Percentiles rank a stretch among this genome's conserved stretches.
These are phyloP conservation scores for Leptinotarsa juncta DNA, from an alignment of 2,888 invertebrate genomes.

Conservation along the genomic window DNA sequence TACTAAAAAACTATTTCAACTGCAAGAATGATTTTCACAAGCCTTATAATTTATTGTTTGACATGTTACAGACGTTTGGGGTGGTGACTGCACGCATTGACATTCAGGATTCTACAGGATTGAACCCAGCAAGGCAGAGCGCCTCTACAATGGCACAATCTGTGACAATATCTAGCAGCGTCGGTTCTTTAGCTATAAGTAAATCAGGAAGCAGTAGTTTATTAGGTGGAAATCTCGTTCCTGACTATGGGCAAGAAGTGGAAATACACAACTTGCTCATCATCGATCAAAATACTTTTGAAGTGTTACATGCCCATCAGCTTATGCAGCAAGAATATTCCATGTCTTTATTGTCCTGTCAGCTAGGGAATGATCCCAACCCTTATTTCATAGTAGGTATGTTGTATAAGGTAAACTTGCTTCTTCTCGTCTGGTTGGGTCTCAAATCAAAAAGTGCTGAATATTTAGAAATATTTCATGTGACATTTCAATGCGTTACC, in stretches of 20 bases:
- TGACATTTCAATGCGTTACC: too few relatives aligned
- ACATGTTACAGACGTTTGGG: conserved; percentile 82
- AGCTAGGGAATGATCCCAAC: conserved; percentile 89
- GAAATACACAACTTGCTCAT: conserved; percentile 91
- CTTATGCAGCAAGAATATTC: conserved; percentile 92
- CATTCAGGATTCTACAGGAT: conserved; percentile 81
- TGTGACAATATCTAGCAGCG: conserved; percentile 70
- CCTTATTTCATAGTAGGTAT: conserved; percentile 92
- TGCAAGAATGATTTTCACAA: background rate
- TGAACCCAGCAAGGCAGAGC: conserved; percentile 75
- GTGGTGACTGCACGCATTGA: conserved; percentile 92
- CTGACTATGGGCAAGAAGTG: conserved; percentile 83
- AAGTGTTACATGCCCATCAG: conserved; percentile 95
- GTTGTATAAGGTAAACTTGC: conserved; percentile 30
- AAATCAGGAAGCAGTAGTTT: conserved; percentile 65
- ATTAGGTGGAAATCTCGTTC: conserved; percentile 56
- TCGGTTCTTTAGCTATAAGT: conserved; percentile 65
- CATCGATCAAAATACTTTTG: conserved; percentile 97
- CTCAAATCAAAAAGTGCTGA: background rate
- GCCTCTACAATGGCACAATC: conserved; percentile 83
- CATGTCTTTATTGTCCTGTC: conserved; percentile 89
- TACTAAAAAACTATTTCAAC: background rate
- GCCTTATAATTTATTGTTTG: too few relatives aligned
- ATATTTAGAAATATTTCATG: too few relatives aligned
- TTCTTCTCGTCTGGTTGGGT: background rate